Evolutionary conservation across 1,140 invertebrate species (phyloP).

Genomic region (Paracyclopina nana): DNA sequence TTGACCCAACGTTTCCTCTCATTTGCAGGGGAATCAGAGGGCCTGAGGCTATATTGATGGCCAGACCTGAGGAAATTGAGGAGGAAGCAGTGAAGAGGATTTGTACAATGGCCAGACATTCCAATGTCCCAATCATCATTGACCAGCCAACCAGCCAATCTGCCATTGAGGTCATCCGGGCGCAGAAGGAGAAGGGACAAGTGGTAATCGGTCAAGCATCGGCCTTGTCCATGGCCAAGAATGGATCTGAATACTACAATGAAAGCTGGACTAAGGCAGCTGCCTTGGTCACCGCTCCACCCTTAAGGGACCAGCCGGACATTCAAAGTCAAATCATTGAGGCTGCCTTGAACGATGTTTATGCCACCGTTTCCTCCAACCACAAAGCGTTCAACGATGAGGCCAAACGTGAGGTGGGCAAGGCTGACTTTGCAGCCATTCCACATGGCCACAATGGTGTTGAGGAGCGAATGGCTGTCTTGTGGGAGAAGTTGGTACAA

Average conservation of each 20-base stretch:
- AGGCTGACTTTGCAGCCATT: conserved; percentile 81
- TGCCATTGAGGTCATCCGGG: conserved; percentile 56
- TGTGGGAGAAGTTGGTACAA: conserved; percentile 37
- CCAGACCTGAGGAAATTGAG: conserved; percentile 94
- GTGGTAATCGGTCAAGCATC: conserved; percentile 58
- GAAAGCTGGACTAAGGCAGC: conserved; percentile 40
- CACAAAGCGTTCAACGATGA: conserved; percentile 83
- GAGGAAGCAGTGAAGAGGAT: conserved; percentile 88
- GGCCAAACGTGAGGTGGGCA: conserved; percentile 79
- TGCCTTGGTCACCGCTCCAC: conserved; percentile 48
- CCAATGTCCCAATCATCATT: conserved; percentile 73
- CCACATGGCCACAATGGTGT: conserved; percentile 90
- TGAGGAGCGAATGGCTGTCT: conserved; percentile 37
- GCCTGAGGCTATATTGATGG: conserved; percentile 86
- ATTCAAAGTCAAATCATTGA: too few species aligned
- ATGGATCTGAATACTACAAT: conserved; percentile 32
- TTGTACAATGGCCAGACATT: conserved; percentile 76
- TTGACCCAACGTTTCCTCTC: too few species aligned
- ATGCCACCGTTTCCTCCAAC: conserved; percentile 31
- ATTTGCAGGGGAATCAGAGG: conserved; percentile 74
- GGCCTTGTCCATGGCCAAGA: conserved; percentile 42
- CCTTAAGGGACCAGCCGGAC: conserved; percentile 59
- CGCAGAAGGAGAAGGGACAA: conserved; percentile 31
- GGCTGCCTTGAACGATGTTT: too few species aligned
- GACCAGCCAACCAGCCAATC: conserved; percentile 89